phyloP scores from a whole-genome alignment of 2,797 vertebrate species.

The Lemur catta region DNA sequence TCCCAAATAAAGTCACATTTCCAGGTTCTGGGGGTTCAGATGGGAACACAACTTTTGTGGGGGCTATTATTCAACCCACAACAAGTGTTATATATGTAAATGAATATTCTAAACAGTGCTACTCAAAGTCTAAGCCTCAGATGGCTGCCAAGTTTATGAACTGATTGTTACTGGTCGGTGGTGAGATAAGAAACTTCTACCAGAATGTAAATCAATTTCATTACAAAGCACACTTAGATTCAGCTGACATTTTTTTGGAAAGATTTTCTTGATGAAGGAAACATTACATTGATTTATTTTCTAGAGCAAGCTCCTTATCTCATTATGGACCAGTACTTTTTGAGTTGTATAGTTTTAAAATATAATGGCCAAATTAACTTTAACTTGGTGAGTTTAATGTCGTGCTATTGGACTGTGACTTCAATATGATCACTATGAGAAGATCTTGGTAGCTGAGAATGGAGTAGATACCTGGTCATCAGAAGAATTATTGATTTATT shows the following conservation, averaged over 20 bases:
- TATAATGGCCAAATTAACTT: neutral
- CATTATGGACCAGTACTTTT: neutral
- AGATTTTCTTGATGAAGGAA: neutral
- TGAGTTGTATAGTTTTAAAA: neutral
- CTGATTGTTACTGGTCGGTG: neutral
- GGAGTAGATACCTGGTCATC: neutral
- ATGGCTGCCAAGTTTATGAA: neutral
- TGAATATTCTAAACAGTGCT: neutral
- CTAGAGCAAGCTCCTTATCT: neutral
- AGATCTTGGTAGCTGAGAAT: neutral
- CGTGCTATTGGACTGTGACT: neutral
- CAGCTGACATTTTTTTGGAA: neutral
- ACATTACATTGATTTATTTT: constrained; percentile 13
- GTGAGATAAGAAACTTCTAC: neutral
- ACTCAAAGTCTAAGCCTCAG: neutral
- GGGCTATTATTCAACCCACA: neutral
- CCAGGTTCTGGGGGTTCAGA: neutral
- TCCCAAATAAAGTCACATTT: neutral
- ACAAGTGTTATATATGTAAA: neutral
- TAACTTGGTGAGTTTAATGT: neutral
- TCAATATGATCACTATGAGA: neutral
- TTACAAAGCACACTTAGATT: neutral
- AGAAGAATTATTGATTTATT: neutral
- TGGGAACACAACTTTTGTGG: neutral
- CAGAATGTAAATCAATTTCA: neutral